phyloP scores from a whole-genome alignment of 2,113 vertebrate genomes.

The Bucco capensis region DNA sequence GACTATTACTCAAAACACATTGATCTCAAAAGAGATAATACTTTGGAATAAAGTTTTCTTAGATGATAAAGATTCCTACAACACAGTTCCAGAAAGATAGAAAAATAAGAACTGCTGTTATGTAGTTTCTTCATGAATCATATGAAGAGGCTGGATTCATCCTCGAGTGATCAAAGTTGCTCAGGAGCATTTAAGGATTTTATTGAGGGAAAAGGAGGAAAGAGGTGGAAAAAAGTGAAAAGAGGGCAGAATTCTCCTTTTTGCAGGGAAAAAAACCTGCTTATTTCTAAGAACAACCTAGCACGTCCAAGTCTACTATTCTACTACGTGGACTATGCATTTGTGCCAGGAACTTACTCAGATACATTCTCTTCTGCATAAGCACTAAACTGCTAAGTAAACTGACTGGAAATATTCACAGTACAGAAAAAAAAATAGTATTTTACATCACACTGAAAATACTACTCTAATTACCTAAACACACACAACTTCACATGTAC shows the following conservation, averaged over 20 bases:
- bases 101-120: not conserved
- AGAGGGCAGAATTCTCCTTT: not conserved
- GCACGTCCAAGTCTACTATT: not conserved
- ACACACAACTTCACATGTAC: not conserved
- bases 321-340: not conserved
- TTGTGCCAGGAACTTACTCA: not conserved
- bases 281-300: not conserved
- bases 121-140: not conserved
- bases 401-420: not conserved
- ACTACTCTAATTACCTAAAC: not conserved
- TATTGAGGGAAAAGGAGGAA: not conserved
- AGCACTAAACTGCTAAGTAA: not conserved
- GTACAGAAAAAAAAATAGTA: not conserved
- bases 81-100: not conserved
- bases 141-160: not conserved
- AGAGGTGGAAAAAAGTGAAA: accelerated
- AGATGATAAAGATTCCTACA: not conserved
- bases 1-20: not conserved
- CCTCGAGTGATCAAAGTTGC: not conserved
- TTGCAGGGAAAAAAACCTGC: not conserved
- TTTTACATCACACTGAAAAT: not conserved
- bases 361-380: not conserved
- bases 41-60: not conserved
- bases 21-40: not conserved
- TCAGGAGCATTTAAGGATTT: not conserved